These are phyloP conservation scores for Megaceryle alcyon DNA, from an alignment of 2,797 vertebrate genomes.

Conservation along the genomic window DNA sequence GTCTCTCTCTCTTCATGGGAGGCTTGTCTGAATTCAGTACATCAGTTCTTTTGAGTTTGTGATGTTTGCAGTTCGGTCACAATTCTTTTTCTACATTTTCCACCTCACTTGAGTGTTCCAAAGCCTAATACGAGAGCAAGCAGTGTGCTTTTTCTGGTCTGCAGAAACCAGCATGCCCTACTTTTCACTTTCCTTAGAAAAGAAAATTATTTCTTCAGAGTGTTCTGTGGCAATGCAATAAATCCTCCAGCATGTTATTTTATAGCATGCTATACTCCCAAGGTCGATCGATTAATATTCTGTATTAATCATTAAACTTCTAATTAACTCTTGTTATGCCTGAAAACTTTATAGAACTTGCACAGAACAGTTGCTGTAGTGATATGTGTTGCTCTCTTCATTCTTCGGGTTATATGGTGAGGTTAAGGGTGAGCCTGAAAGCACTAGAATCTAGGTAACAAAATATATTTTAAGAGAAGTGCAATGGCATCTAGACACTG, in stretches of 20 bases:
- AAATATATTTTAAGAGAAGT: slow-evolving; percentile 29
- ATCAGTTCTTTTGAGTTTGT: background rate
- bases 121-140: background rate
- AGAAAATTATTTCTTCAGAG: background rate
- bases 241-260: slow-evolving; percentile 11
- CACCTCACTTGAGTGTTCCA: slow-evolving; percentile 43
- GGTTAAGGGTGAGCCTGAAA: background rate
- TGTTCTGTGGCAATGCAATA: background rate
- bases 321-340: slow-evolving; percentile 31
- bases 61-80: slow-evolving; percentile 8
- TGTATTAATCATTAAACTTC: slow-evolving; percentile 39
- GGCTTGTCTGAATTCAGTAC: slow-evolving; percentile 35
- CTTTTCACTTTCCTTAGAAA: slow-evolving; percentile 31
- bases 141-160: slow-evolving; percentile 29
- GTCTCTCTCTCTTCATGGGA: background rate
- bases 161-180: slow-evolving; percentile 34
- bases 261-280: background rate
- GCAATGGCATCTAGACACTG: background rate
- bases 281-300: slow-evolving; percentile 47
- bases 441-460: background rate
- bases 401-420: background rate
- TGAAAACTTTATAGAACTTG: background rate
- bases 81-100: slow-evolving; percentile 25
- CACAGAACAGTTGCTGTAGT: background rate
- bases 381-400: background rate